Percentiles rank a stretch among this genome's conserved stretches.
Evolutionary conservation across 2,797 vertebrate genomes (phyloP).

Genomic region (Acanthurus tractus): DNA sequence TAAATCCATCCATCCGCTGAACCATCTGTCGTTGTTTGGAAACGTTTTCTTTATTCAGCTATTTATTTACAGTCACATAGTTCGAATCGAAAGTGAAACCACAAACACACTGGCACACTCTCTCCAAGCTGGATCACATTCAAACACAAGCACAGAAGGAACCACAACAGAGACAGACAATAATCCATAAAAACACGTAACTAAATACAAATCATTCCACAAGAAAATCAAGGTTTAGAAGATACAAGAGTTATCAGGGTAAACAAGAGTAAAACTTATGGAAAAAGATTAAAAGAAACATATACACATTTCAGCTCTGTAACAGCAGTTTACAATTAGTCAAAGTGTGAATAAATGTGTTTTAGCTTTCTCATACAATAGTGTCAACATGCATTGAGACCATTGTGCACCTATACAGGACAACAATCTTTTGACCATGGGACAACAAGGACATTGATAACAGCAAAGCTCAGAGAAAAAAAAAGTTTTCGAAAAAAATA

Average conservation of each 20-base stretch:
- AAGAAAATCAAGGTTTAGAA: neutral
- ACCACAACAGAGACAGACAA: conserved; percentile 14
- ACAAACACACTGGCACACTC: neutral
- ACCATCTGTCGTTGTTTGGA: conserved; percentile 53
- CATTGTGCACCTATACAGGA: neutral
- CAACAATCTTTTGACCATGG: neutral
- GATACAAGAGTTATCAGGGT: neutral
- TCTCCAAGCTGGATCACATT: conserved; percentile 6
- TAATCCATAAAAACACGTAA: conserved; percentile 32
- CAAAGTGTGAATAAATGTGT: neutral
- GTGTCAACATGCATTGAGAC: conserved; percentile 1
- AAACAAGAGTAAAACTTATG: neutral
- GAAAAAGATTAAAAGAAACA: neutral
- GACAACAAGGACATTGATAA: neutral
- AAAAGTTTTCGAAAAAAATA: neutral
- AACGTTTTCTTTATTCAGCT: conserved; percentile 56
- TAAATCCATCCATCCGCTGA: conserved; percentile 16
- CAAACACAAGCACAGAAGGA: conserved; percentile 28
- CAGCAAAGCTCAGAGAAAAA: neutral
- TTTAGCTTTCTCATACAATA: neutral
- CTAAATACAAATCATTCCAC: conserved; percentile 29
- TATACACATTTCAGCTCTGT: neutral
- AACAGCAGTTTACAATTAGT: neutral
- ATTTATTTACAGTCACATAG: conserved; percentile 52
- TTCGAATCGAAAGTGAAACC: conserved; percentile 25